Evolutionary conservation across 2,113 vertebrate genomes (phyloP).

Genomic region (Ceuthmochares aereus): DNA sequence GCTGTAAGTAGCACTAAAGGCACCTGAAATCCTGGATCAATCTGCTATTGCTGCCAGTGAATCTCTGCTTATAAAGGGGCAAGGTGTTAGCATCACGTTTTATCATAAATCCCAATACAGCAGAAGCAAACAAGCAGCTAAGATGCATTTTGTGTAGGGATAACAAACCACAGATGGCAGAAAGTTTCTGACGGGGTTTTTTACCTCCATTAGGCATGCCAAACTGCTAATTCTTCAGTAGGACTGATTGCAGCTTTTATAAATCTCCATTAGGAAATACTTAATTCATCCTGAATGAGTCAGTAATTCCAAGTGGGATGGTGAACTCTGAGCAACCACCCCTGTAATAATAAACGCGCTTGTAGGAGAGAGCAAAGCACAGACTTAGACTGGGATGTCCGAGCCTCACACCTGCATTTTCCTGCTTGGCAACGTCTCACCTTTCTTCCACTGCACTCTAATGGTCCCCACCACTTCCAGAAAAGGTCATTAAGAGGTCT

Average conservation of each 20-base stretch:
- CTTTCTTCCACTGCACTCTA: not conserved
- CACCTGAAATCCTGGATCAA: not conserved
- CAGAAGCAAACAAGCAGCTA: not conserved
- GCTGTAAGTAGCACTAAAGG: not conserved
- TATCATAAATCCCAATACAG: not conserved
- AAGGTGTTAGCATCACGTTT: not conserved
- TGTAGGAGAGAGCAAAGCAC: not conserved
- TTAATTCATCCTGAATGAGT: conserved; percentile 3
- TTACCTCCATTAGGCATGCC: not conserved
- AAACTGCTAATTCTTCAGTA: not conserved
- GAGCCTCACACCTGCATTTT: not conserved
- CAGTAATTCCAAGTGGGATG: not conserved
- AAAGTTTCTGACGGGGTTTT: not conserved
- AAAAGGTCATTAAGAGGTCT: not conserved
- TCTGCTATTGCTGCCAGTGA: not conserved
- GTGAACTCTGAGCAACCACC: not conserved
- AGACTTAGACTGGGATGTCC: not conserved
- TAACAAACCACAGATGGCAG: not conserved
- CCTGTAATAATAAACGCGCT: not conserved
- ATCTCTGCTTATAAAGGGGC: not conserved
- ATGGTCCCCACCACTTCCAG: not conserved
- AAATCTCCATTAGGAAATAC: conserved; percentile 12
- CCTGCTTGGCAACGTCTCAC: not conserved
- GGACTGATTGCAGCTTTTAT: not conserved
- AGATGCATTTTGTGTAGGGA: not conserved